Base-by-base conservation (phyloP, 2,888 invertebrate genomes). In the Taenaris catops region DNA sequence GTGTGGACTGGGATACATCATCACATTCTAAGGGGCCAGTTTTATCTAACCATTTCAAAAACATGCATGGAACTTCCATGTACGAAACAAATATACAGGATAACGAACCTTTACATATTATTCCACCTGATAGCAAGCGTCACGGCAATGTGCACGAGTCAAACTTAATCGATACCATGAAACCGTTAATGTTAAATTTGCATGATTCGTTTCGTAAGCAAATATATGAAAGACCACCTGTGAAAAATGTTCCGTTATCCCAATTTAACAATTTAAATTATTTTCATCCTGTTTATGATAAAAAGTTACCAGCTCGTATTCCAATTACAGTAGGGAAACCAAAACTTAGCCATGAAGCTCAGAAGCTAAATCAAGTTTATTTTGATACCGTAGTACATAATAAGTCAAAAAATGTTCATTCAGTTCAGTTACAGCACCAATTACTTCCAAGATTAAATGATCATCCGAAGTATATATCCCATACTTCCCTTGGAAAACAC, bases 281-380 rank as follows among this genome's bases (percentile, higher is more conserved):
- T 32, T 78, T 79, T 38, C 34, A 56, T 26, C 78, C 80, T 8
- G 49, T 47, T 14, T 51, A 52, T 26, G 56, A 64, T 14, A 61
- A 58, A 33, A 52, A 44, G 44, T 23, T 3, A 23, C 35, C 36
- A 36, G 7, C 20, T 44, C 23, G 23, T 3, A 25, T 8, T 6
- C 6, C 17, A 12, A 8, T 7, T 24, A 8, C 24, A 28, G 10
- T 25, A 28, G 28, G 34, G 11, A 14, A 46, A 9, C 23, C 12
- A 8, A 44, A 38, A 17, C 25, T 8, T 2, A 27, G 16, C 21
- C 20, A 25, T 8, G 25, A 32, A 19, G 41, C 44, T 32, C 31
- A 32, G 4, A 18, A 5, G 8, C 8, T 16, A 9, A 31, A 40
- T 2, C 44, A 46, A 19, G 38, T 38, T 1, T 49, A 58, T 12